phyloP scores from a whole-genome alignment of 2,888 invertebrate genomes.

The Lepidocyrtinus sp. region DNA sequence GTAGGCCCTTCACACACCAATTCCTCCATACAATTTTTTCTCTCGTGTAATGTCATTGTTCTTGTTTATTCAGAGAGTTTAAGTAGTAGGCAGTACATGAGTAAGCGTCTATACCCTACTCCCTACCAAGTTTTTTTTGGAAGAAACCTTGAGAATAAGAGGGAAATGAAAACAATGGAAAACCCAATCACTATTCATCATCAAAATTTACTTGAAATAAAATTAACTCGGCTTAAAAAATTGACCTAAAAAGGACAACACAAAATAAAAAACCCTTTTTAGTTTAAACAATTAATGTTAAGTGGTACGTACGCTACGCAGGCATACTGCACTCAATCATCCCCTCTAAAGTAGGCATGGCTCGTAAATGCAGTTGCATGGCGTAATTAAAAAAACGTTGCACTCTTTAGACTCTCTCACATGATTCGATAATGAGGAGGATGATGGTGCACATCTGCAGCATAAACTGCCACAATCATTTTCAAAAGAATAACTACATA shows the following conservation, averaged over 20 bases:
- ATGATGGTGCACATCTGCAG: neutral
- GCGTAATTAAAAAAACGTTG: neutral
- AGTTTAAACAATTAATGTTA: slow-evolving; percentile 6
- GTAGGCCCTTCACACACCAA: slow-evolving; percentile 2
- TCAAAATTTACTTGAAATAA: neutral
- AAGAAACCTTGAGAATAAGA: slow-evolving; percentile 1
- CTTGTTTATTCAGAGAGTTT: too few relatives aligned
- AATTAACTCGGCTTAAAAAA: slow-evolving; percentile 3
- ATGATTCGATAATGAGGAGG: slow-evolving; percentile 6
- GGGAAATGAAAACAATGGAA: neutral
- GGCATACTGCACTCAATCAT: too few relatives aligned
- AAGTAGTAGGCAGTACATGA: too few relatives aligned
- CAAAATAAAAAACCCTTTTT: neutral
- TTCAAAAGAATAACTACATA: neutral
- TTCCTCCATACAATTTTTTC: neutral
- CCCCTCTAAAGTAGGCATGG: too few relatives aligned
- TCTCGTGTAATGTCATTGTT: too few relatives aligned
- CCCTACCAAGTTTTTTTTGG: too few relatives aligned
- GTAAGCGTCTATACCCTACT: too few relatives aligned
- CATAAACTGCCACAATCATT: neutral
- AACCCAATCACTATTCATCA: neutral
- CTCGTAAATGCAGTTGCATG: too few relatives aligned
- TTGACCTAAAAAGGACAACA: neutral
- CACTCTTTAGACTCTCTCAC: neutral
- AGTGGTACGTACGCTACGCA: neutral